Evolutionary conservation across 1,140 invertebrate species (phyloP), one percentile per base, ranked within the genome.

Genomic region (Drosophila paulistorum): DNA sequence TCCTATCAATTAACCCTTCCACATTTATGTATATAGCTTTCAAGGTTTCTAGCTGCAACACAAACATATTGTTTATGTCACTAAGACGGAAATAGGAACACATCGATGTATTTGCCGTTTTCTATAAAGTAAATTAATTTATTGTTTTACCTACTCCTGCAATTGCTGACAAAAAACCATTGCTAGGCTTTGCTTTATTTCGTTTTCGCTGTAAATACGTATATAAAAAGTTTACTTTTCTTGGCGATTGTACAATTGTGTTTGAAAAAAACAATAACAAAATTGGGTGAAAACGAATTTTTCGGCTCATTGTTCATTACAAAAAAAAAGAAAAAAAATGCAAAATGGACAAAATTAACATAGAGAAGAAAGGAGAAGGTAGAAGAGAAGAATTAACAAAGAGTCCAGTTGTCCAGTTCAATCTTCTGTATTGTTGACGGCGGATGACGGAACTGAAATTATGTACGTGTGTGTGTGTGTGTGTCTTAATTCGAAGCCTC

Each of bases 51-150:
- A 0, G 20, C 20, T 23, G 20, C 1, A 23, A 23, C 20, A 23
- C 20, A 23, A 23, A 23, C 33, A 35, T 7, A 5, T 11, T 14
- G 0, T 35, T 42, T 23, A 17, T 17, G 17, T 30, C 20, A 58
- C 4, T n/a, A 33, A n/a, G 17, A 0, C 7, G 58, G 3, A 23
- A 17, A 69, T 58, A 33, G 33, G 77, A 77, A 77, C 55, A 13
- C 45, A 7, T 20, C 26, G 23, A 13, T 42, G 1, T 35, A 23
- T 78, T 7, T 80, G 77, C 68, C 48, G 58, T 70, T 79, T 79
- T 86, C 37, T 89, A 74, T 62, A 84, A 84, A 84, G 83, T 77
- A 90, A 90, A 84, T 90, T 79, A 72, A 61, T 90, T 90, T 90
- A 79, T 90, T 90, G 77, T 79, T 90, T 78, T 79, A 13, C 74